Evolutionary conservation across 2,113 vertebrate genomes (phyloP).

Genomic region (Ochotona princeps): DNA sequence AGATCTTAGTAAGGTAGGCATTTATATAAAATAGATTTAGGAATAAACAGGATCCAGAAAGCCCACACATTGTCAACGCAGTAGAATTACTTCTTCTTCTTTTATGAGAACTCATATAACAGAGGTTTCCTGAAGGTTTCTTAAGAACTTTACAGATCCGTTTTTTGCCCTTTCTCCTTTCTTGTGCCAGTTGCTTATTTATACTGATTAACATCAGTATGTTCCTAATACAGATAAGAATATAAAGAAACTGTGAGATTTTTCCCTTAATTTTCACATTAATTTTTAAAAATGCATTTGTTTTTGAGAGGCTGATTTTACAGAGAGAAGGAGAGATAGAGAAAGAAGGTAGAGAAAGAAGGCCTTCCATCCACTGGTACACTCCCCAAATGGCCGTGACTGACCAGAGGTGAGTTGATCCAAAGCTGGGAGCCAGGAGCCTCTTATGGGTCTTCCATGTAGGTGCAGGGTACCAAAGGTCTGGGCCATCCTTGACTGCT

Average conservation of each 20-base stretch:
- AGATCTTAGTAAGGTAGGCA: not conserved
- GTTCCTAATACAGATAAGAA: constrained; percentile 21
- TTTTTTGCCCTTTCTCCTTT: not conserved
- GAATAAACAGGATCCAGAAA: not conserved
- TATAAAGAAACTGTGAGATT: not conserved
- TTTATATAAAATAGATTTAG: not conserved
- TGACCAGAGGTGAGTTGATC: too few relatives aligned
- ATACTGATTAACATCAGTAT: not conserved
- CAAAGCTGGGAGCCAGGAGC: too few relatives aligned
- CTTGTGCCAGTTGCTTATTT: not conserved
- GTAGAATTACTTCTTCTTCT: not conserved
- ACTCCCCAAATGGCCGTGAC: too few relatives aligned
- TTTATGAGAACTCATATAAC: not conserved
- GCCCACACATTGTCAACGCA: not conserved
- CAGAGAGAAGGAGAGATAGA: too few relatives aligned
- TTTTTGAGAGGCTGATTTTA: too few relatives aligned
- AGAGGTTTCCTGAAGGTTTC: not conserved
- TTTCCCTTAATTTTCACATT: not conserved
- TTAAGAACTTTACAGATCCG: not conserved
- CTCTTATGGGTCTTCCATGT: too few relatives aligned
- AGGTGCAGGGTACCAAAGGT: too few relatives aligned
- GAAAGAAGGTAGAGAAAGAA: too few relatives aligned
- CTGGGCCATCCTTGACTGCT: too few relatives aligned
- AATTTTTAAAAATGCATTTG: too few relatives aligned
- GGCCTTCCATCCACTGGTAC: too few relatives aligned